Conservation (phyloP, 2,888 invertebrate species). For the Scaptodrosophila latifasciaeformis region DNA sequence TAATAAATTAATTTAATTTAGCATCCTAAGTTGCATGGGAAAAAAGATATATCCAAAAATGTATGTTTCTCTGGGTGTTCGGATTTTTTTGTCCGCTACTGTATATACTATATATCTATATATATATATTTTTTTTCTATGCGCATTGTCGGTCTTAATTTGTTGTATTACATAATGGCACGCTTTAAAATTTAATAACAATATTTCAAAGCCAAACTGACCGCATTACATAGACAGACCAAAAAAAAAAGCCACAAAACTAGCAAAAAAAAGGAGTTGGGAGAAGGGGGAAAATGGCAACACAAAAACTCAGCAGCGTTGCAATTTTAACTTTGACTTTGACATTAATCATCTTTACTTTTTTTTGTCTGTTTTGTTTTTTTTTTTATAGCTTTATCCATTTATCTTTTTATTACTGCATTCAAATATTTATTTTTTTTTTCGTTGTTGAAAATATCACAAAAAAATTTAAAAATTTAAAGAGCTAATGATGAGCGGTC, state of each 20-base stretch:
- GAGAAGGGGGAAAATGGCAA: not conserved
- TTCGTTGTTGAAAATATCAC: too few relatives aligned
- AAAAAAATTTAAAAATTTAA: too few relatives aligned
- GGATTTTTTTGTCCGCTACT: slow-evolving; percentile 5
- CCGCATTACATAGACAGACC: not conserved
- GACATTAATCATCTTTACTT: slow-evolving; percentile 53
- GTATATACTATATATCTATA: too few relatives aligned
- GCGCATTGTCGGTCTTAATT: slow-evolving; percentile 32
- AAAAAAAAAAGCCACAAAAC: not conserved
- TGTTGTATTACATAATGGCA: slow-evolving; percentile 45
- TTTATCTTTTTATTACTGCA: too few relatives aligned
- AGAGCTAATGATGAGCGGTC: slow-evolving; percentile 46
- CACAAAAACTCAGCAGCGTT: not conserved
- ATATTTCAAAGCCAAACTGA: slow-evolving; percentile 15
- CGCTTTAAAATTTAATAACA: slow-evolving; percentile 44
- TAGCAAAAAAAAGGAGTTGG: not conserved
- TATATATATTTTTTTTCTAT: not conserved
- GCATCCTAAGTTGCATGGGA: too few relatives aligned
- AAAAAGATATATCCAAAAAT: too few relatives aligned
- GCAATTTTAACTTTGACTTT: slow-evolving; percentile 40
- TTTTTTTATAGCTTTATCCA: too few relatives aligned
- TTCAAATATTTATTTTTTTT: too few relatives aligned
- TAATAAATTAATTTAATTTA: too few relatives aligned
- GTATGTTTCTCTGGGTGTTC: too few relatives aligned
- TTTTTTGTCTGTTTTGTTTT: slow-evolving; percentile 14